These are phyloP conservation scores for Sula dactylatra DNA, from an alignment of 2,113 vertebrate species.

Conservation along the genomic window DNA sequence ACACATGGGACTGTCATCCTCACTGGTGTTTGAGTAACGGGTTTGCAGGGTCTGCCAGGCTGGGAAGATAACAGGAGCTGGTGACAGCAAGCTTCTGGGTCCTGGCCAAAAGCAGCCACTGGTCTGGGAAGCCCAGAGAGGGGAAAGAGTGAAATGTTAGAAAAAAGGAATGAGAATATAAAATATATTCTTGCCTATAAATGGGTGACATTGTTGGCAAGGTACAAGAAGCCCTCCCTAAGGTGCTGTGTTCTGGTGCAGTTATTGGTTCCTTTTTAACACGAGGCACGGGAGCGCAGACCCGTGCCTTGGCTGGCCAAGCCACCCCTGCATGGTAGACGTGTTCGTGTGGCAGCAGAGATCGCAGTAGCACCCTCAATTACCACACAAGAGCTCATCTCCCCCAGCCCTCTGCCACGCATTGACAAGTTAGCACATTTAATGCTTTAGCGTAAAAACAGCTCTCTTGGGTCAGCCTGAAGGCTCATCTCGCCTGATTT, in stretches of 20 bases:
- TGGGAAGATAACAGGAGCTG: background rate
- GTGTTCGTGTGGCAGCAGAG: accelerated
- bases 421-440: background rate
- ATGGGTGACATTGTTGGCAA: background rate
- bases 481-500: background rate
- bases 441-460: background rate
- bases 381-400: background rate
- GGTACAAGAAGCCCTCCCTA: background rate
- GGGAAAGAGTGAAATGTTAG: background rate
- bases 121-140: background rate
- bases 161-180: background rate
- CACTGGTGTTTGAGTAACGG: background rate
- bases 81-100: background rate
- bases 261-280: background rate
- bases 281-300: background rate
- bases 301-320: background rate
- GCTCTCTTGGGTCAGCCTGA: background rate
- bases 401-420: background rate
- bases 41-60: background rate
- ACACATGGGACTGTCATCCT: background rate
- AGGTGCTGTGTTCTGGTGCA: background rate
- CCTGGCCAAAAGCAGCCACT: background rate
- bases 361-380: background rate
- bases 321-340: background rate
- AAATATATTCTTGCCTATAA: background rate